A percentile compares a stretch with the other conserved stretches of the same genome.
phyloP scores from a whole-genome alignment of 35 echinoderm and acorn worm species.

The Eucidaris tribuloides region DNA sequence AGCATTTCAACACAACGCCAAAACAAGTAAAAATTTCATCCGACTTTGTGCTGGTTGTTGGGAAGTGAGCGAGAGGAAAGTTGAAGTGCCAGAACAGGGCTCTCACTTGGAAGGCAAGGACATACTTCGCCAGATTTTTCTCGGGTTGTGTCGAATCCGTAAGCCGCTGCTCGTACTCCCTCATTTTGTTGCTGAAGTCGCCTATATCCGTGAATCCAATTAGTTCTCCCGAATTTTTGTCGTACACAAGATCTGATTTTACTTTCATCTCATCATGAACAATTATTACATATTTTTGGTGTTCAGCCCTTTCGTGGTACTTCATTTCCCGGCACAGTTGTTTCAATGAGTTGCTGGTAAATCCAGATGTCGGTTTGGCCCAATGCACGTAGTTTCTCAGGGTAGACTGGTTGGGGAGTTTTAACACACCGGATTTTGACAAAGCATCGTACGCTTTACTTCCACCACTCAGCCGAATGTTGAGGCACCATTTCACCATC shows the following conservation, averaged over 20 bases:
- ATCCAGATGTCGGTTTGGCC: neutral
- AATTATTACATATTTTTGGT: no score
- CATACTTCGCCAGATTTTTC: neutral
- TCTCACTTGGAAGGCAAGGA: neutral
- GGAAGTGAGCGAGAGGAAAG: neutral
- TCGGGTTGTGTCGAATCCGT: neutral
- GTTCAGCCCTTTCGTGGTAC: no score
- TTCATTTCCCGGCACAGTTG: neutral
- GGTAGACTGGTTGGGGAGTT: neutral
- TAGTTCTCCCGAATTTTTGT: neutral
- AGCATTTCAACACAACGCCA: no score
- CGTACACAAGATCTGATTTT: neutral
- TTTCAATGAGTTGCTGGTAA: neutral
- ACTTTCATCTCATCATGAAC: neutral
- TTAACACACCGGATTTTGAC: neutral
- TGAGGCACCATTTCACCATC: conserved; percentile 1
- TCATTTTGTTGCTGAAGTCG: neutral
- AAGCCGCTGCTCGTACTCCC: neutral
- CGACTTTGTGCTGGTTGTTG: neutral
- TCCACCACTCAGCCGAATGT: neutral
- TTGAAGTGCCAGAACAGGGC: neutral
- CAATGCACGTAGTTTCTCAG: neutral
- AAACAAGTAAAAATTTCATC: neutral
- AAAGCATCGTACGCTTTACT: neutral
- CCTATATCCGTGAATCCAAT: no score